A percentile compares a stretch with the other conserved stretches of the same genome.
Conservation (phyloP, 2,888 invertebrate genomes). For the Luperina testacea region DNA sequence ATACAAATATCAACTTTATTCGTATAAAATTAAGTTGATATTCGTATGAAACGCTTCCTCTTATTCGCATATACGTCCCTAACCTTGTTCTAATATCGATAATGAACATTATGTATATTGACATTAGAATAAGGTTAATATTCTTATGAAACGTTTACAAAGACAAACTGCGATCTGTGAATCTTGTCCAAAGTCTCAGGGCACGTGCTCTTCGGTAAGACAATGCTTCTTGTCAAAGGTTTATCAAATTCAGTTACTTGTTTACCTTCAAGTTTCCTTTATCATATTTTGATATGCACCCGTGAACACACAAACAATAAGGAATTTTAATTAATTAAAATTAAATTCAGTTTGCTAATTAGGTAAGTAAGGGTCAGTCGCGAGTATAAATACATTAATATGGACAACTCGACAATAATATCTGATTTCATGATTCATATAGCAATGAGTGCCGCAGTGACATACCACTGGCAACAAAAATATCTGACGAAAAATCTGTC, state of each 20-base stretch:
- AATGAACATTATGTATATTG: background rate
- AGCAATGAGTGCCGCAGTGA: background rate
- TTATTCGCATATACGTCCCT: background rate
- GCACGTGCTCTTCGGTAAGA: constrained; percentile 11
- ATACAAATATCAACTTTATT: background rate
- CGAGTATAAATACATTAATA: background rate
- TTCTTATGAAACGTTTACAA: background rate
- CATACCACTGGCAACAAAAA: background rate
- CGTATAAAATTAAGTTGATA: background rate
- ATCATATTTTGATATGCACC: background rate
- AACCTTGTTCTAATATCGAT: too few species aligned
- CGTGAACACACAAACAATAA: constrained; percentile 4
- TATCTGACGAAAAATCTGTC: background rate
- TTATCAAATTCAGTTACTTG: background rate
- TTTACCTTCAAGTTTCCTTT: background rate
- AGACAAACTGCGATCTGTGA: background rate
- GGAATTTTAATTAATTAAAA: background rate
- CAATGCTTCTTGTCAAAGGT: background rate
- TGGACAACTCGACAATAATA: too few species aligned
- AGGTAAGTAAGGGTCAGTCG: background rate
- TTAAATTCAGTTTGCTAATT: background rate
- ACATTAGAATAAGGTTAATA: background rate
- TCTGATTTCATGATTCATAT: background rate
- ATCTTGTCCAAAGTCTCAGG: background rate
- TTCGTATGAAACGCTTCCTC: background rate